These are phyloP conservation scores for Aphis gossypii DNA, from an alignment of 1,140 invertebrate genomes.

Conservation along the genomic window DNA sequence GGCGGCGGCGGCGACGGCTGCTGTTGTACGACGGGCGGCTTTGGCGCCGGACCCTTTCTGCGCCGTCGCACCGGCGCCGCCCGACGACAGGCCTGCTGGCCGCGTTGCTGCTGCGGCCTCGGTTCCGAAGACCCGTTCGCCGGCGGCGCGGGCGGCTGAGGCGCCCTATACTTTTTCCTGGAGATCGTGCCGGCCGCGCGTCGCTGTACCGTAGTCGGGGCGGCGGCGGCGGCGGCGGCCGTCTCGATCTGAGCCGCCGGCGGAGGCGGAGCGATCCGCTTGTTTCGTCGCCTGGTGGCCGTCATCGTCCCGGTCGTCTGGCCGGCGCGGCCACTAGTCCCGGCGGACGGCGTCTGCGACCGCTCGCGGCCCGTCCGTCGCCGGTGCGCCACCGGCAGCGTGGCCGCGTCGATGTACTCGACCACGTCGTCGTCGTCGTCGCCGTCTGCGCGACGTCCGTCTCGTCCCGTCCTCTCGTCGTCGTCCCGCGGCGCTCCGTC, in stretches of 20 bases:
- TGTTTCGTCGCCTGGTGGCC: background rate
- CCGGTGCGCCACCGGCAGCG: background rate
- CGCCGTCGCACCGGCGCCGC: background rate
- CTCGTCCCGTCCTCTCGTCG: background rate
- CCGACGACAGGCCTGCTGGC: background rate
- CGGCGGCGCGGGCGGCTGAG: background rate
- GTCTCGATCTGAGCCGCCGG: background rate
- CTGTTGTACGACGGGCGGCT: background rate
- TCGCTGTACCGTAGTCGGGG: background rate
- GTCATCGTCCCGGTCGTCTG: background rate
- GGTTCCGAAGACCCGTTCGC: background rate
- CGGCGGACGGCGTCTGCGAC: background rate
- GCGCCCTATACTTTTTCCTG: conserved; percentile 49
- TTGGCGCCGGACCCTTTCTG: conserved; percentile 13
- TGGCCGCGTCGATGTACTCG: conserved; percentile 41
- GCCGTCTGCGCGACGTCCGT: background rate
- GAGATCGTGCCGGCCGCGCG: background rate
- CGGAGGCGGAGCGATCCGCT: background rate
- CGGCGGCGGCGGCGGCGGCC: background rate
- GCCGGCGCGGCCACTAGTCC: background rate
- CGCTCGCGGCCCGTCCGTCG: background rate
- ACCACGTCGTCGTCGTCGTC: background rate
- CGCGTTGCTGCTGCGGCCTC: background rate
- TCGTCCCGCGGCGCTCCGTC: background rate
- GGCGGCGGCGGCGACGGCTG: background rate